These are phyloP conservation scores for Parthenolecanium corni DNA, from an alignment of 2,888 invertebrate species.

Conservation along the genomic window DNA sequence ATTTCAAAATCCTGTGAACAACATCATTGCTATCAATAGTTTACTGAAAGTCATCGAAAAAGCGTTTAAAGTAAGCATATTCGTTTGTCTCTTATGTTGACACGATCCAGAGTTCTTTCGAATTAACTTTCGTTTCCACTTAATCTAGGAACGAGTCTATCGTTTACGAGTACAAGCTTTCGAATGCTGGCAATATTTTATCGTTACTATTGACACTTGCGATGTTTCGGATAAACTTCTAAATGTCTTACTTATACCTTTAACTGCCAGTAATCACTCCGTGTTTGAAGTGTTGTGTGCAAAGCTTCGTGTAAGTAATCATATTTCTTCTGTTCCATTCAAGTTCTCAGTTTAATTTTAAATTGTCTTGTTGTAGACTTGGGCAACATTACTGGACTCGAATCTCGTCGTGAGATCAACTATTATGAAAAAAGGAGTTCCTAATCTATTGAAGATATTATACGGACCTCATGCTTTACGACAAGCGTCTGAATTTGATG, in stretches of 20 bases:
- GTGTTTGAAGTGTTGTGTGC: not conserved
- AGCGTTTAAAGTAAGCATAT: constrained; percentile 19
- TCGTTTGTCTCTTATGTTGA: not conserved
- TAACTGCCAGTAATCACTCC: constrained; percentile 11
- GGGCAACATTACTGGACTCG: constrained; percentile 4
- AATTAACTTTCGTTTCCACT: not conserved
- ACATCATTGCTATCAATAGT: constrained; percentile 1
- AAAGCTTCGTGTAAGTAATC: constrained; percentile 1
- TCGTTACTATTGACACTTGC: not conserved
- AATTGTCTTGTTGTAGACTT: not conserved
- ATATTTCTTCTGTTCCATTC: not conserved
- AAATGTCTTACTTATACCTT: constrained; percentile 11
- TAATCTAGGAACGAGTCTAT: not conserved
- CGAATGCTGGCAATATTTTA: constrained; percentile 17
- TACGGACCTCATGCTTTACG: constrained; percentile 5
- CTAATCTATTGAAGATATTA: not conserved
- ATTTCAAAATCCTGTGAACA: not conserved
- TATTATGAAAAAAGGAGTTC: not conserved
- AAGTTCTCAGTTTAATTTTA: not conserved
- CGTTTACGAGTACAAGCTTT: constrained; percentile 13
- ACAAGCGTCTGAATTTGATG: not conserved
- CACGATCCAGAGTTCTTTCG: not conserved
- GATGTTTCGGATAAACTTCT: constrained; percentile 7
- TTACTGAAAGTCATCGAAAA: constrained; percentile 10
- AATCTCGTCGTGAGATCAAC: not conserved